Evolutionary conservation across 1,140 invertebrate genomes (phyloP).

Genomic region (Drosophila ercepeae): DNA sequence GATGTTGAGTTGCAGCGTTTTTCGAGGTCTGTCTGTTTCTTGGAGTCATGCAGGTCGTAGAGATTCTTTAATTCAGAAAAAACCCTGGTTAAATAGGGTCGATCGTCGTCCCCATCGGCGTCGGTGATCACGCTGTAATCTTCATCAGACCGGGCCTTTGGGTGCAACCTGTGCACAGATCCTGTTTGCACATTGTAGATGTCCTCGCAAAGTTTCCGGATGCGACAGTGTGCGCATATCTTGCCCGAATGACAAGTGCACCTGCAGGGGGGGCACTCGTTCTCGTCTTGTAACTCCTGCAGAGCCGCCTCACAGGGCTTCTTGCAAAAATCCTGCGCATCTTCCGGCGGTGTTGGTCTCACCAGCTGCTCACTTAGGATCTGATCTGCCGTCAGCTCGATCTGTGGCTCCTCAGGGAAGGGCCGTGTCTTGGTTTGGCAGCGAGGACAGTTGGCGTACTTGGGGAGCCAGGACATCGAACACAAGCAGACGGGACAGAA

Average conservation of each 20-base stretch:
- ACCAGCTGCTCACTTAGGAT: constrained; percentile 45
- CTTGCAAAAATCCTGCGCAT: constrained; percentile 20
- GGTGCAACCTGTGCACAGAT: not conserved
- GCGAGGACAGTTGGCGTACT: constrained; percentile 41
- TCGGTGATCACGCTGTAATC: constrained; percentile 39
- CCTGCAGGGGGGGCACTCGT: constrained; percentile 9
- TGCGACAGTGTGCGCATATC: constrained; percentile 64
- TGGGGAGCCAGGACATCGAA: constrained; percentile 67
- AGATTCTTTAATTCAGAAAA: constrained; percentile 66
- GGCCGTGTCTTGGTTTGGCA: constrained; percentile 42
- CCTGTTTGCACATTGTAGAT: constrained; percentile 32
- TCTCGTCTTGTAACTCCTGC: not conserved
- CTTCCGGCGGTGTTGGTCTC: not conserved
- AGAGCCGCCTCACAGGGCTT: constrained; percentile 14
- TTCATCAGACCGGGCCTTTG: constrained; percentile 31
- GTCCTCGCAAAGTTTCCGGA: constrained; percentile 55
- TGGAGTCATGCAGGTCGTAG: constrained; percentile 56
- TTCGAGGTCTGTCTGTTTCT: constrained; percentile 3
- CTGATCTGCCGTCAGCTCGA: constrained; percentile 10
- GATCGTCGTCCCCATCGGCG: constrained; percentile 16
- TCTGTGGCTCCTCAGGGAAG: not conserved
- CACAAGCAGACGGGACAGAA: constrained; percentile 64
- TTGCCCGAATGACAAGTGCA: constrained; percentile 55
- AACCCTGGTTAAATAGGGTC: constrained; percentile 61
- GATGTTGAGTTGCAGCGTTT: constrained; percentile 19